Percentiles rank a stretch among this genome's conserved stretches.
Evolutionary conservation across 2,113 vertebrate species (phyloP).

Genomic region (Oncorhynchus keta): DNA sequence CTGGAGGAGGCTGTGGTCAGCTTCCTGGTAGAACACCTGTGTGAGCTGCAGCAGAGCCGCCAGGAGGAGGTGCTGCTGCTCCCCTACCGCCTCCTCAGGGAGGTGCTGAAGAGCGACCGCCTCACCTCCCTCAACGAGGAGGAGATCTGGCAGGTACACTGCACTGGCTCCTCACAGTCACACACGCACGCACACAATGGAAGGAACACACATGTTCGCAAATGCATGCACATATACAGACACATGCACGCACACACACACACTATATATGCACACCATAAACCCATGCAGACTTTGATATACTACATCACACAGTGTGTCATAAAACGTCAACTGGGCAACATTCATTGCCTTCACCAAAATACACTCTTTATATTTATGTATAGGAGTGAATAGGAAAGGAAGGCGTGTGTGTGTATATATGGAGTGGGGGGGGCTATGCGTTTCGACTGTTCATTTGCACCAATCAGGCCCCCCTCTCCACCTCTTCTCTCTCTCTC

Average conservation of each 20-base stretch:
- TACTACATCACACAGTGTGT: background rate
- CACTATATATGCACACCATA: background rate
- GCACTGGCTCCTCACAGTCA: background rate
- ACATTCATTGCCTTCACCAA: background rate
- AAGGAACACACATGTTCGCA: background rate
- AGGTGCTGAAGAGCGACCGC: constrained; percentile 94
- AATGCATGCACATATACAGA: background rate
- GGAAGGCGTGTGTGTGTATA: no score
- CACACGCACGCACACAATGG: no score
- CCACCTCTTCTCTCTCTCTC: constrained; percentile 82
- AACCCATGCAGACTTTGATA: background rate
- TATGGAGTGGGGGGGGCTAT: constrained; percentile 29
- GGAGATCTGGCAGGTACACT: constrained; percentile 93
- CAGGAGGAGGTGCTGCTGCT: constrained; percentile 89
- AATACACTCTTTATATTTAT: no score
- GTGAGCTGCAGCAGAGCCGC: constrained; percentile 85
- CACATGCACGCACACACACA: background rate
- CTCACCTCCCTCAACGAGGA: constrained; percentile 94
- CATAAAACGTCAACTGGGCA: background rate
- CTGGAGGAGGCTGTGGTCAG: constrained; percentile 92
- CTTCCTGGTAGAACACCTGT: constrained; percentile 95
- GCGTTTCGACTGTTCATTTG: constrained; percentile 91
- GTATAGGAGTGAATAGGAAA: background rate
- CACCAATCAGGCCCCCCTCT: constrained; percentile 85
- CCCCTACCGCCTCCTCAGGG: constrained; percentile 89